Percentiles rank a stretch among this genome's conserved stretches.
These are phyloP conservation scores for Calidris pygmaea DNA, from an alignment of 2,113 vertebrate species.

Conservation along the genomic window DNA sequence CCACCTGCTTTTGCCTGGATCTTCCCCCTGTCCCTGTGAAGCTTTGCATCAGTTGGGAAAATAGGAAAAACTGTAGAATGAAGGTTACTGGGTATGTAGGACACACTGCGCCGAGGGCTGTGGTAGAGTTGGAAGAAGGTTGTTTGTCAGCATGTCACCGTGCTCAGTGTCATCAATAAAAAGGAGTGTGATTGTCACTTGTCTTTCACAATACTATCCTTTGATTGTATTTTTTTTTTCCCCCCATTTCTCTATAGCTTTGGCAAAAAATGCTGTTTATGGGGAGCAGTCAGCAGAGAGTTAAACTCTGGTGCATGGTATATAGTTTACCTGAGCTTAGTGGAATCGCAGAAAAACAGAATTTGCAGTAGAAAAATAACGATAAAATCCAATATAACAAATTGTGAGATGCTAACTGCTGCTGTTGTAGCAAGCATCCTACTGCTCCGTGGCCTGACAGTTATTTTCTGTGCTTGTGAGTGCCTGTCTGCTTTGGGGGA, in stretches of 20 bases:
- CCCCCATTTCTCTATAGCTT: background rate
- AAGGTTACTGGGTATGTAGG: background rate
- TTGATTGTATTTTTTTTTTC: background rate
- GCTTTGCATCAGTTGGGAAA: background rate
- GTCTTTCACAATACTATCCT: background rate
- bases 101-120: fast-evolving
- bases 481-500: background rate
- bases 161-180: background rate
- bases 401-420: background rate
- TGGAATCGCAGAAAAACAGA: background rate
- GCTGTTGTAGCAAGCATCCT: background rate
- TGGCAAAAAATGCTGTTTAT: background rate
- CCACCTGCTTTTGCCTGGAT: background rate
- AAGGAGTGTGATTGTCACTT: background rate
- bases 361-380: background rate
- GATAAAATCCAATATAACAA: background rate
- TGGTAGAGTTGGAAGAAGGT: background rate
- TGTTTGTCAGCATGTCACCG: background rate
- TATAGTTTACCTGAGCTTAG: background rate
- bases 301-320: background rate
- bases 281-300: background rate
- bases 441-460: background rate
- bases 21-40: background rate
- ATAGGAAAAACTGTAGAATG: background rate
- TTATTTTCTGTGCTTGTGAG: background rate